Base-by-base conservation (phyloP, 1,140 invertebrate genomes). In the Tenebrio molitor region DNA sequence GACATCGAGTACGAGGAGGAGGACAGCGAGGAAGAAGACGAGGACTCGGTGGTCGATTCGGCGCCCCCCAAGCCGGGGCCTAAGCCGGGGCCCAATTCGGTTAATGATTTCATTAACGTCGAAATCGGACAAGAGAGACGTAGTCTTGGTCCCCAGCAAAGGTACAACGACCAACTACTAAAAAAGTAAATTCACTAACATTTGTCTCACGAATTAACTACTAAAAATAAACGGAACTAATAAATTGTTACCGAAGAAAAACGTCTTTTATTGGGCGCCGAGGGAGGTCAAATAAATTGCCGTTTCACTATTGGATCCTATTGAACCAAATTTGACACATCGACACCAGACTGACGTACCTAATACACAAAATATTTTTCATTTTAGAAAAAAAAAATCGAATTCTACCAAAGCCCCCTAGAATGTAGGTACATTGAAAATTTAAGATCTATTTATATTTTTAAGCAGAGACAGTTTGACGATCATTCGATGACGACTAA, bases 1-100 rank as follows among this genome's bases (percentile, higher is more conserved):
- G 77, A 79, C 33, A 76, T 80, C 7, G 78, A 80, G 23, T 77
- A 77, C 41, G 75, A 80, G n/a, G 76, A 79, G 19, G 79, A 80
- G 36, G 77, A 78, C 39, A 73, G 50, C n/a, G 80, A 81, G 15
- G 77, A 77, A 10, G 78, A 79, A 25, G 74, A 77, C 16, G 79
- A 81, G 71, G 73, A 80, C 70, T 79, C 79, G 14, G 78, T 80
- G 17, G 72, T 81, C 25, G 77, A 76, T 66, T 74, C 75, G 19
- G 34, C 12, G 33, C 34, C 70, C 33, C 41, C 14, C n/a, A 70
- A 58, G 23, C 10, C 50, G 50, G 50, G 10, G 1, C 41, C 14
- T 15, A 70, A 58, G 23, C 10, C 50, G 50, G 50, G 10, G 1
- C 19, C 69, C 6, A 74, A 73, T 53, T 25, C 66, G 8, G 77